phyloP scores from a whole-genome alignment of 2,888 invertebrate species.

The Lumbricus terrestris region DNA sequence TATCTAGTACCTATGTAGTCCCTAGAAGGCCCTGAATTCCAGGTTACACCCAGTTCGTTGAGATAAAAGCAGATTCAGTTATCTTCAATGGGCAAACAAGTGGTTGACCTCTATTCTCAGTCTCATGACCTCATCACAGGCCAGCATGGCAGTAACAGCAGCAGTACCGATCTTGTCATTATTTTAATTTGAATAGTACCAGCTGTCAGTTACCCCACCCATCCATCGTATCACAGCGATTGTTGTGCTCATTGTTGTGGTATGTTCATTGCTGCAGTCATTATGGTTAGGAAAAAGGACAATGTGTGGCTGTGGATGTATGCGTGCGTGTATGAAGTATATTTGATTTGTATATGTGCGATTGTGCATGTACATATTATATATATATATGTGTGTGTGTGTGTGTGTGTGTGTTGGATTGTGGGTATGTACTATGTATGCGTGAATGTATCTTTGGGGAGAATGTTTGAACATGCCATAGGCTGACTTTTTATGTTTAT shows the following conservation, averaged over 20 bases:
- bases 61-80: neutral
- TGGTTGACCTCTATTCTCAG: neutral
- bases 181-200: neutral
- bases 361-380: neutral
- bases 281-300: neutral
- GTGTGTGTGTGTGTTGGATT: too few species aligned
- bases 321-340: neutral
- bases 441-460: neutral
- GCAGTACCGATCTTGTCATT: neutral
- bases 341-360: conserved; percentile 7
- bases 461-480: too few species aligned
- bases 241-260: neutral
- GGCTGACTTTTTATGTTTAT: too few species aligned
- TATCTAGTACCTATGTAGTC: neutral
- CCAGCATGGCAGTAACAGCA: neutral
- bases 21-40: neutral
- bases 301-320: neutral
- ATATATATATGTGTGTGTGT: too few species aligned
- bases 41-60: neutral
- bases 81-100: neutral
- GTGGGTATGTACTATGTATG: neutral
- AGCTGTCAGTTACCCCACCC: neutral
- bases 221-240: neutral
- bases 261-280: neutral
- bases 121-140: neutral